These are phyloP conservation scores for Nyctibius grandis DNA, from an alignment of 2,797 vertebrate species.

Conservation along the genomic window DNA sequence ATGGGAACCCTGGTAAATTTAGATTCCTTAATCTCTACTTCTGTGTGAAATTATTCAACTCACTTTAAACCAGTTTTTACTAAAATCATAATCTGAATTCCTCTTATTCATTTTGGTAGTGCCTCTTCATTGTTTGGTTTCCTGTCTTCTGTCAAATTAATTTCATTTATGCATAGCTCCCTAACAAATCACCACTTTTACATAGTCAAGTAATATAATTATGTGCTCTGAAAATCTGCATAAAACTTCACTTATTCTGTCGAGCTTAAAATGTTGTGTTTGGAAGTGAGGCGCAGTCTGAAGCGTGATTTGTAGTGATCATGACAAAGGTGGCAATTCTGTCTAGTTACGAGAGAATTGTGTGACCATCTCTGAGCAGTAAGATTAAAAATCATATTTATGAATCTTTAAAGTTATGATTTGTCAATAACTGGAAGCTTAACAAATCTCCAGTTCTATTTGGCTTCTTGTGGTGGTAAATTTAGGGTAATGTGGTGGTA, in stretches of 20 bases:
- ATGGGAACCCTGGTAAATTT: constrained; percentile 6
- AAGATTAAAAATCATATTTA: not conserved
- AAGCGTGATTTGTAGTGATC: not conserved
- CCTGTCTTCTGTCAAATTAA: constrained; percentile 47
- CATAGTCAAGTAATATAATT: not conserved
- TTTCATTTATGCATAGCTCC: constrained; percentile 1
- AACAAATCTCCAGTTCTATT: not conserved
- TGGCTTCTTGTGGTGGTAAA: not conserved
- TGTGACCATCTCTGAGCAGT: not conserved
- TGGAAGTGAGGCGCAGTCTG: not conserved
- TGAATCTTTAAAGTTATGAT: not conserved
- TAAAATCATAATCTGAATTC: constrained; percentile 40
- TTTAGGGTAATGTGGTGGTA: not conserved
- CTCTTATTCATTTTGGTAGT: constrained; percentile 26
- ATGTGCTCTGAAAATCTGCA: constrained; percentile 7
- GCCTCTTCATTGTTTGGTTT: constrained; percentile 23
- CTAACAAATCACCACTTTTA: constrained; percentile 40
- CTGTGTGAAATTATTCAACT: constrained; percentile 3
- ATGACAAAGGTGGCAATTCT: not conserved
- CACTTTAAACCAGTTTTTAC: constrained; percentile 21
- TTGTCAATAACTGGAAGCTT: not conserved
- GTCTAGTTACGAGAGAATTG: not conserved
- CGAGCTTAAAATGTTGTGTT: not conserved
- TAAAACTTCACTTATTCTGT: not conserved
- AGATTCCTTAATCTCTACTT: not conserved